Evolutionary conservation across 2,797 vertebrate genomes (phyloP), one percentile per base, ranked within the genome.

Genomic region (Pogonophryne albipinna): DNA sequence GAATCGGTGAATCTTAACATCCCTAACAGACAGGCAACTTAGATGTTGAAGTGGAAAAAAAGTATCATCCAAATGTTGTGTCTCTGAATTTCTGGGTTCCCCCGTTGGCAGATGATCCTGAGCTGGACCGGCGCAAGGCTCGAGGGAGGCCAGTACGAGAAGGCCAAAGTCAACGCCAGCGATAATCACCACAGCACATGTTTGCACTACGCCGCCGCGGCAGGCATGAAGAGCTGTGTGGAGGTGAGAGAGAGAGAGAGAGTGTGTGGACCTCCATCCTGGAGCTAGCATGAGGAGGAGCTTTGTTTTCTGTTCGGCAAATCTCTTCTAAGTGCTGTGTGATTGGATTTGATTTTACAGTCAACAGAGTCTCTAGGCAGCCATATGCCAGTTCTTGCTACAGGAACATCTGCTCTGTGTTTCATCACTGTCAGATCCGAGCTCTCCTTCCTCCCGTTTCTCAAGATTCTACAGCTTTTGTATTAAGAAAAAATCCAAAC

Each of bases 141-240:
- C 93, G 98, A 99, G 86, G 96, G 96, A 79, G 97, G 97, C 53
- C 97, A 98, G 78, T 99, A 98, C 20, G 98, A 99, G 92, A 96
- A 96, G 86, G 98, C 97, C 83, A 97, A 98, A 15, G 95, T 98
- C 87, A 97, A 98, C 66, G 96, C 97, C 82, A 96, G 96, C 0
- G 98, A 99, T 95, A 98, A 99, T 93, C 98, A 97, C 93, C 97
- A 96, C 92, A 99, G 97, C 93, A 98, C 97, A 51, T 96, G 97
- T 80, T 95, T 99, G 87, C 98, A 99, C 94, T 99, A 99, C 64
- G 97, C 98, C 66, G 97, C 98, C 27, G 97, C 98, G 89, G 98
- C 98, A 85, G 98, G 98, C 91, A 98, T 99, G 97, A 99, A 97
- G 95, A 96, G 94, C 77, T 99, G 98, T 72, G 97, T 99, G n/a